Evolutionary conservation across 2,888 invertebrate genomes (phyloP).

Genomic region (Pyrrhia umbra): DNA sequence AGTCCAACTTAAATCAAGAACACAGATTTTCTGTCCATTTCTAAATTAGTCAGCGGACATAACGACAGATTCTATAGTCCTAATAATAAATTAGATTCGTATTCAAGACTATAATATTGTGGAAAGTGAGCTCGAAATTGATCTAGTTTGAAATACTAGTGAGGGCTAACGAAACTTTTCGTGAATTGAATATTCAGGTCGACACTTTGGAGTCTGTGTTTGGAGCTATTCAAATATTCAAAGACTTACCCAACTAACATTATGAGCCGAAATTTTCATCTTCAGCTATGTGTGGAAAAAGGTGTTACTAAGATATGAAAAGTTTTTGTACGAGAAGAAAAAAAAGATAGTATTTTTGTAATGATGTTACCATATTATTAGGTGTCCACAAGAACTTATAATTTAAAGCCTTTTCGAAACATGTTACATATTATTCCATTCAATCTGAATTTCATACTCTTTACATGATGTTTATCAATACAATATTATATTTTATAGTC

Average conservation of each 20-base stretch:
- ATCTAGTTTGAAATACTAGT: conserved; percentile 22
- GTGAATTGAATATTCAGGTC: conserved; percentile 29
- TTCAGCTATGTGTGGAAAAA: conserved; percentile 1
- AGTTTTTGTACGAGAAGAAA: too few species aligned
- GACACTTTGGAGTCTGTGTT: conserved; percentile 35
- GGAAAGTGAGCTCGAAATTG: conserved; percentile 11
- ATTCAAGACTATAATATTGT: neutral
- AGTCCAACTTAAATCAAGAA: neutral
- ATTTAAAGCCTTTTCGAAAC: too few species aligned
- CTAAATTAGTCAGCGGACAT: conserved; percentile 25
- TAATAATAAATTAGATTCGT: conserved; percentile 34
- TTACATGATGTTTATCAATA: neutral
- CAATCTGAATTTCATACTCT: conserved; percentile 23
- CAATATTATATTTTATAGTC: too few species aligned
- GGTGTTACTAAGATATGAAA: neutral
- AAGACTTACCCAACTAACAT: conserved; percentile 6
- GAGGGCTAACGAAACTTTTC: conserved; percentile 24
- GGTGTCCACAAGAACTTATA: too few species aligned
- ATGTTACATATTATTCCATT: conserved; percentile 16
- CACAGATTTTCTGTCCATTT: conserved; percentile 23
- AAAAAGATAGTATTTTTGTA: neutral
- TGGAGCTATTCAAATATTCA: conserved; percentile 46
- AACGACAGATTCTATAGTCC: conserved; percentile 9
- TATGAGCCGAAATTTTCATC: conserved; percentile 20
- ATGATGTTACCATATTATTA: too few species aligned